These are phyloP conservation scores for Aviceda subcristata DNA, from an alignment of 2,113 vertebrate genomes.

Conservation along the genomic window DNA sequence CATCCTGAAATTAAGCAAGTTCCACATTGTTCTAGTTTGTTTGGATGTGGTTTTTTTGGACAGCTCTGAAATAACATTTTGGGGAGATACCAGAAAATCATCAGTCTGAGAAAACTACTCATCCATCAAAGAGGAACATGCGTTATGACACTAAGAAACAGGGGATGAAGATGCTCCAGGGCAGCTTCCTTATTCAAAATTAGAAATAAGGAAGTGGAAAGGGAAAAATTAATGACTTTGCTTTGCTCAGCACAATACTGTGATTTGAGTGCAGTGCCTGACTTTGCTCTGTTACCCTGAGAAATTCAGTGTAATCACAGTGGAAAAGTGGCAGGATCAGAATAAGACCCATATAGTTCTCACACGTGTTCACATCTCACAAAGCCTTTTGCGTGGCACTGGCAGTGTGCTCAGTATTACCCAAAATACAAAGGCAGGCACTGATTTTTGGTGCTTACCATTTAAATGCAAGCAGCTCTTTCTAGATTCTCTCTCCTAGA, in stretches of 20 bases:
- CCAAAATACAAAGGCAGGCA: not conserved
- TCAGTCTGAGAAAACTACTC: conserved; percentile 1
- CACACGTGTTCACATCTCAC: not conserved
- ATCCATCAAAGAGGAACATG: conserved; percentile 29
- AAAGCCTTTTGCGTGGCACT: not conserved
- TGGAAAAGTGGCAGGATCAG: not conserved
- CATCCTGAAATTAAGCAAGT: not conserved
- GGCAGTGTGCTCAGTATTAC: not conserved
- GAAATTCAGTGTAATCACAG: not conserved
- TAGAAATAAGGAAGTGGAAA: conserved; percentile 58
- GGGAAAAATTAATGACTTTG: conserved; percentile 22
- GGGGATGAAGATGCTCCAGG: not conserved
- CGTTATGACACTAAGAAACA: not conserved
- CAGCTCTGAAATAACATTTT: not conserved
- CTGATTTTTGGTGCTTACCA: not conserved
- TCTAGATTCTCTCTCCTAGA: not conserved
- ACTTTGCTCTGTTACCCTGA: not conserved
- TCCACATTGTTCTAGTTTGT: not conserved
- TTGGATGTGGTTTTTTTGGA: not conserved
- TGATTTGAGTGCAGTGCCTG: not conserved
- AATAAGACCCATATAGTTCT: not conserved
- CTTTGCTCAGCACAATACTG: not conserved
- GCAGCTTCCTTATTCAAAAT: conserved; percentile 44
- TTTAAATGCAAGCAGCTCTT: not conserved
- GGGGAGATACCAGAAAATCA: conserved; percentile 21